Evolutionary conservation across 2,113 vertebrate genomes (phyloP).

Genomic region (Elaphurus davidianus): DNA sequence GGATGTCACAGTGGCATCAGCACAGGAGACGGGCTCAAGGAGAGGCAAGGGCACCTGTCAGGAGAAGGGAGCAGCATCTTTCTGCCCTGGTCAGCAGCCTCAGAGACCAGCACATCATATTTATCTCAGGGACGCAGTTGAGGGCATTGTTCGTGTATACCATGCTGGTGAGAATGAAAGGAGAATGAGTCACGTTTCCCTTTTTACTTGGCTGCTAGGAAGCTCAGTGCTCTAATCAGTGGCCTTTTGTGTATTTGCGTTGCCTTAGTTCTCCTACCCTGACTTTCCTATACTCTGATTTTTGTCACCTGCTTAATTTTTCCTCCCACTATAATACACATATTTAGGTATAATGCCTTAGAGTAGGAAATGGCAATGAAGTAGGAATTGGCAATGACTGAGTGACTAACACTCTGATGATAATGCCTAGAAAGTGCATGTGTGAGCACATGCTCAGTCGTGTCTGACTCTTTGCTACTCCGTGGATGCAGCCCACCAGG

Average conservation of each 20-base stretch:
- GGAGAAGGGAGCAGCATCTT: background rate
- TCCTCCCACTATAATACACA: background rate
- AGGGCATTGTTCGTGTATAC: background rate
- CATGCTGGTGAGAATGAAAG: background rate
- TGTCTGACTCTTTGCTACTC: rapidly evolving
- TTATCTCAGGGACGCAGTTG: background rate
- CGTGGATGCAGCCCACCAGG: background rate
- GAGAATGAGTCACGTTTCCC: background rate
- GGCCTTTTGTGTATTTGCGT: background rate
- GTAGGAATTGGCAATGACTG: background rate
- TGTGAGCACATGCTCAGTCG: background rate
- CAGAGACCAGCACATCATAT: background rate
- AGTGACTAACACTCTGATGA: background rate
- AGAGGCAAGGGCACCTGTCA: background rate
- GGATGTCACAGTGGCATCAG: background rate
- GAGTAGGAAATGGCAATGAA: background rate
- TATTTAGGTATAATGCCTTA: background rate
- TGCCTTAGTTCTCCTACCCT: background rate
- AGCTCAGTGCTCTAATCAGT: background rate
- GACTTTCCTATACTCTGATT: background rate
- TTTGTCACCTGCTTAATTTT: background rate
- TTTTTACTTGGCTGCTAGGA: constrained; percentile 3
- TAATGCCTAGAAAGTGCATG: background rate
- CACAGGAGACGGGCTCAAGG: background rate
- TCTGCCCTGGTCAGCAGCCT: background rate